Evolutionary conservation across 2,113 vertebrate species (phyloP).

Genomic region (Scopus umbretta): DNA sequence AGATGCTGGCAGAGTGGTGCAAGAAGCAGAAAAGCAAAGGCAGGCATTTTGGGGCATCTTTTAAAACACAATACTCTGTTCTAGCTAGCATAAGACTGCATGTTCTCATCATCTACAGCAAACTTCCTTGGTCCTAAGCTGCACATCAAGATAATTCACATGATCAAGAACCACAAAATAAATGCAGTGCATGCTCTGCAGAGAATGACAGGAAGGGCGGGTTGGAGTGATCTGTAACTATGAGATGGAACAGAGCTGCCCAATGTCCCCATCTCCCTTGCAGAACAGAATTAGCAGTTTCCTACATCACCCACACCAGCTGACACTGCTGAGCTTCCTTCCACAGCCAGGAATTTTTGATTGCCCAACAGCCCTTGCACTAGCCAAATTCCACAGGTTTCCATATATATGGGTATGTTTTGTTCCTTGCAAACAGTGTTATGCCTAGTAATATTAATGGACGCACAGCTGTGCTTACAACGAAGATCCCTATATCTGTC

Average conservation of each 20-base stretch:
- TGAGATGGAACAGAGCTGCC: background rate
- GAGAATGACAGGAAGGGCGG: background rate
- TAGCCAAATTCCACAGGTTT: background rate
- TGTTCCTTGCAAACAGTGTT: background rate
- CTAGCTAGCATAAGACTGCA: background rate
- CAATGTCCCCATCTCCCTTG: background rate
- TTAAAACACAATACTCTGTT: background rate
- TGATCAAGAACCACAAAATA: background rate
- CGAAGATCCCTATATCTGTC: background rate
- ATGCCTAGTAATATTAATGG: background rate
- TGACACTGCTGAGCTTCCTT: background rate
- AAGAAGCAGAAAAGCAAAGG: background rate
- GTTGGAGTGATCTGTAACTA: background rate
- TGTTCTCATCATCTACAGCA: background rate
- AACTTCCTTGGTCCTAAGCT: background rate
- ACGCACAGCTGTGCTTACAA: background rate
- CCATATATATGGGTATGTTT: background rate
- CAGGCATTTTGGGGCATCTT: background rate
- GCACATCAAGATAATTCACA: background rate
- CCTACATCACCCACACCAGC: background rate
- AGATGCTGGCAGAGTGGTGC: background rate
- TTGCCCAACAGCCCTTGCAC: accelerated
- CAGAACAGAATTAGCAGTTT: background rate
- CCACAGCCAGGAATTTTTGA: background rate
- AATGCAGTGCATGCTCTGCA: background rate